phyloP scores from a whole-genome alignment of 2,113 vertebrate genomes.

The Amblyornis subalaris region DNA sequence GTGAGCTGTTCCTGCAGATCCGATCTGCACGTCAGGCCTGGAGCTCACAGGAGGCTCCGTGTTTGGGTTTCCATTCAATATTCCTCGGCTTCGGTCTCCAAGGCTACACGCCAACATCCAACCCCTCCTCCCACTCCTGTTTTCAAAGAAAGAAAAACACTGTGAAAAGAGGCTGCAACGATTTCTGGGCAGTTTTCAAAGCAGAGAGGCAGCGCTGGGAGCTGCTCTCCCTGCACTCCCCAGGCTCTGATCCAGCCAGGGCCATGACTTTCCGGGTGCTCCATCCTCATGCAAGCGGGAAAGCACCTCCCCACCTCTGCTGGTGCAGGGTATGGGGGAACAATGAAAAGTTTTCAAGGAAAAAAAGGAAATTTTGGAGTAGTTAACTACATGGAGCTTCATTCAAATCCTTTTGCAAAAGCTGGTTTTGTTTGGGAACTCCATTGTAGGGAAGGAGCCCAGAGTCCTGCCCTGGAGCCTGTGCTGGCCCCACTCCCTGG shows the following conservation, averaged over 20 bases:
- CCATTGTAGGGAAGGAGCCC: fast-evolving
- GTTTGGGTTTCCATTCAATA: conserved; percentile 55
- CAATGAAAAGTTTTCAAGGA: background rate
- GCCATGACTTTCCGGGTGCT: fast-evolving
- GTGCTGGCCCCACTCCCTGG: fast-evolving
- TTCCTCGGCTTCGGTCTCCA: conserved; percentile 35
- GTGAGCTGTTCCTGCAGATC: background rate
- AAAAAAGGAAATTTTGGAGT: fast-evolving
- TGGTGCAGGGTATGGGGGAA: fast-evolving
- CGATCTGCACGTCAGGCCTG: background rate
- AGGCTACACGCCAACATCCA: conserved; percentile 26
- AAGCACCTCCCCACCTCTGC: background rate
- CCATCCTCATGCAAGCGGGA: fast-evolving
- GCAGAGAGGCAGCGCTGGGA: background rate
- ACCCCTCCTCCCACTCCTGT: conserved; percentile 45
- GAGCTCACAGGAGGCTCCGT: background rate
- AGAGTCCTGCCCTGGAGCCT: background rate
- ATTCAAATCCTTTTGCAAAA: background rate
- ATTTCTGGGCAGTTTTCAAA: conserved; percentile 8
- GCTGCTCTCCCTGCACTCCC: fast-evolving
- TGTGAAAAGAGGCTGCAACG: conserved; percentile 3
- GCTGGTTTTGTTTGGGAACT: background rate
- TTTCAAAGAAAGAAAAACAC: conserved; percentile 55
- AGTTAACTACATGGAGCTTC: background rate
- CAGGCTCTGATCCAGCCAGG: background rate